A percentile compares a stretch with the other conserved stretches of the same genome.
Conservation (phyloP, 2,797 vertebrate genomes). For the Chrosomus eos region DNA sequence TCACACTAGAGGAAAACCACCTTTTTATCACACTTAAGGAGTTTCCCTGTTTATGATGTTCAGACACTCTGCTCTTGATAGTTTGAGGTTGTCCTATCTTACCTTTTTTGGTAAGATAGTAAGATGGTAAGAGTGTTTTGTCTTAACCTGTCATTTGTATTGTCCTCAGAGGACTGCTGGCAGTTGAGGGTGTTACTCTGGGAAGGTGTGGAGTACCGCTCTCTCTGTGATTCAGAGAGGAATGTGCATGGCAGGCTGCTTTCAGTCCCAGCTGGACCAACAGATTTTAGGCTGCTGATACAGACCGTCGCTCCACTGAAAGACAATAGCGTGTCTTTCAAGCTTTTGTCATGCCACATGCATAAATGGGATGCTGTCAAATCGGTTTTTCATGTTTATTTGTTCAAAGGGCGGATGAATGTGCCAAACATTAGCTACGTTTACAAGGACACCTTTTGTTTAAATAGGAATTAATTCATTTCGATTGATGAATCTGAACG, state of each 20-base stretch:
- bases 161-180: background rate
- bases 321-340: conserved; percentile 2
- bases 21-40: background rate
- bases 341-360: background rate
- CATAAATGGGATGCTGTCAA: conserved; percentile 7
- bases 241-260: conserved; percentile 74
- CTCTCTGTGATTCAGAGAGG: conserved; percentile 54
- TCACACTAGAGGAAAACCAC: background rate
- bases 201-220: conserved; percentile 1
- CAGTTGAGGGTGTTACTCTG: conserved; percentile 9
- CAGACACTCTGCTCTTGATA: background rate
- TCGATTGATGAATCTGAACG: background rate
- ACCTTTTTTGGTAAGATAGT: too few species aligned
- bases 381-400: background rate
- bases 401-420: background rate
- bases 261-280: conserved; percentile 69
- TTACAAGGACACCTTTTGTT: background rate
- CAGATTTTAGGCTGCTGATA: conserved; percentile 70
- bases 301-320: conserved; percentile 50
- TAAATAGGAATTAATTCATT: too few species aligned
- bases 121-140: conserved; percentile 1
- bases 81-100: background rate
- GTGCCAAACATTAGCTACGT: background rate
- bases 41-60: background rate
- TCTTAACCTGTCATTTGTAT: conserved; percentile 11